These are phyloP conservation scores for Australoheros facetus DNA, from an alignment of 2,797 vertebrate species.

Conservation along the genomic window DNA sequence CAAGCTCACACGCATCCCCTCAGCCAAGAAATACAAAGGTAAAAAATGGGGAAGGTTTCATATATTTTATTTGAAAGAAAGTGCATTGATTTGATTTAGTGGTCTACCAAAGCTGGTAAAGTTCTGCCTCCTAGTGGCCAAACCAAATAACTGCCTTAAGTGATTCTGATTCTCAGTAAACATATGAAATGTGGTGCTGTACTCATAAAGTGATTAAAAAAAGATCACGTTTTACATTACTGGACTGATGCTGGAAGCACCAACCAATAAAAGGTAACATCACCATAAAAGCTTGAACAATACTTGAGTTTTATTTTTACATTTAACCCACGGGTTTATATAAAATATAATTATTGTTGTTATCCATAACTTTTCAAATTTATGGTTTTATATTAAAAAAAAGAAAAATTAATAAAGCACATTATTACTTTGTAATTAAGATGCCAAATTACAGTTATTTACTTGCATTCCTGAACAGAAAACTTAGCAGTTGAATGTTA, in stretches of 20 bases:
- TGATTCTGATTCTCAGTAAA: neutral
- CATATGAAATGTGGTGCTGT: neutral
- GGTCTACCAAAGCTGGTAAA: neutral
- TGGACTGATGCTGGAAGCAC: neutral
- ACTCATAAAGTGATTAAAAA: neutral
- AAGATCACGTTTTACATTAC: neutral
- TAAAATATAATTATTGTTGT: neutral
- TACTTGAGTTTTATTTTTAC: neutral
- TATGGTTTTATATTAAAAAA: neutral
- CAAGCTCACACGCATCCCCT: slow-evolving; percentile 95
- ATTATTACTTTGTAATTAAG: fast-evolving
- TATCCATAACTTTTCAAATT: neutral
- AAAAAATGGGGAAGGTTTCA: neutral
- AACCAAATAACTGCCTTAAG: neutral
- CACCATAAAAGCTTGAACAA: neutral
- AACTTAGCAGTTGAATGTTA: too few relatives aligned
- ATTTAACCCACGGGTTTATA: neutral
- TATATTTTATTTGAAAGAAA: neutral
- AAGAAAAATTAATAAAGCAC: neutral
- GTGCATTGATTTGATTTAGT: neutral
- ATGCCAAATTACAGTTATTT: too few relatives aligned
- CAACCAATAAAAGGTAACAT: neutral
- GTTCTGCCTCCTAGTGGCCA: slow-evolving; percentile 26
- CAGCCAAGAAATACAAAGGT: slow-evolving; percentile 98
- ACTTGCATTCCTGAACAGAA: too few relatives aligned